These are phyloP conservation scores for Abrostola tripartita DNA, from an alignment of 2,888 invertebrate species.

Conservation along the genomic window DNA sequence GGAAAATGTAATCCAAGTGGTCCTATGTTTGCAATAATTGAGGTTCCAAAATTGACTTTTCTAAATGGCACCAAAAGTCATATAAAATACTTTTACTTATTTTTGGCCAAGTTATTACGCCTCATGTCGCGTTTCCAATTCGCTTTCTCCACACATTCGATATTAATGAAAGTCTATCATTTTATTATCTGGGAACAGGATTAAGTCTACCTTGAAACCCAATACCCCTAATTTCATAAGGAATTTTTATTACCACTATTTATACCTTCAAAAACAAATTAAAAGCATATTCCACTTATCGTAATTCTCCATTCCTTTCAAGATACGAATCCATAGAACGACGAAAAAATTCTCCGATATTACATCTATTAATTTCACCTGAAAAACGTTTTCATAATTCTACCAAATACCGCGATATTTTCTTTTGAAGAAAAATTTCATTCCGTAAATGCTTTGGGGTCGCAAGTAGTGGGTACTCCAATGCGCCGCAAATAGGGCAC, in stretches of 20 bases:
- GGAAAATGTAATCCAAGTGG: no score
- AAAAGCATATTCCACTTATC: constrained; percentile 22
- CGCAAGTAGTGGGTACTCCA: constrained; percentile 28
- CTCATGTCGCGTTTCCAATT: no score
- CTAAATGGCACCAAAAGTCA: no score
- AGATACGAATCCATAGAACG: constrained; percentile 18
- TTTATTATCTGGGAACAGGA: no score
- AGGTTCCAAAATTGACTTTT: no score
- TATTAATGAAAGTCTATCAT: no score
- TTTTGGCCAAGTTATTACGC: no score
- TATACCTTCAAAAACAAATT: background rate
- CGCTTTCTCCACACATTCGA: no score
- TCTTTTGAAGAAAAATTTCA: constrained; percentile 42
- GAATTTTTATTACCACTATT: background rate
- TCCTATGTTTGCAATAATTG: no score
- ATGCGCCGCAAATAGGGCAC: constrained; percentile 19
- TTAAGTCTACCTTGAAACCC: no score
- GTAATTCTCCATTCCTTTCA: constrained; percentile 14
- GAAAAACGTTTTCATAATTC: constrained; percentile 43
- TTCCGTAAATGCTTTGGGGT: constrained; percentile 38
- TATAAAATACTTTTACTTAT: no score
- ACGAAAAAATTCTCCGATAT: constrained; percentile 23
- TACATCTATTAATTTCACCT: constrained; percentile 37
- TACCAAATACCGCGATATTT: constrained; percentile 42
- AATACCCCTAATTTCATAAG: no score